These are phyloP conservation scores for Chionodraco myersi DNA, from an alignment of 2,113 vertebrate species.

Conservation along the genomic window DNA sequence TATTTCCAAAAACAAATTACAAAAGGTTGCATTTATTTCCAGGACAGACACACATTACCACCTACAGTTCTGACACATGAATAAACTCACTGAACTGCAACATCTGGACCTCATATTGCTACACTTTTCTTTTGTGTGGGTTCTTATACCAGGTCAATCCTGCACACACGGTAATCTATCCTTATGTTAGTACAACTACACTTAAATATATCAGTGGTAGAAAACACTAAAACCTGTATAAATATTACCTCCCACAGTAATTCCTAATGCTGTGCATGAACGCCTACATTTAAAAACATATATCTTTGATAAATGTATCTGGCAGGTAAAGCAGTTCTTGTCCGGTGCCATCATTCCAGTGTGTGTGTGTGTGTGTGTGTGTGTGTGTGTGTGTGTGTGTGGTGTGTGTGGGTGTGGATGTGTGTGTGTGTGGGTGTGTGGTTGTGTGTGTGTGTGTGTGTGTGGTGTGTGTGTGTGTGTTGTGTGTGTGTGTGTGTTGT, in stretches of 20 bases:
- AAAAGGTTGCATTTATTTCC: not conserved
- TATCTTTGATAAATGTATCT: slow-evolving; percentile 22
- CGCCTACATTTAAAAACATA: not conserved
- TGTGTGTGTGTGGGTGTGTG: no score
- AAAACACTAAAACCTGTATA: not conserved
- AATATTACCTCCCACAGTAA: not conserved
- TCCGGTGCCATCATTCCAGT: no score
- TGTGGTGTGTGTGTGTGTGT: no score
- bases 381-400: no score
- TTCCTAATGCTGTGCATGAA: slow-evolving; percentile 11
- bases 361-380: no score
- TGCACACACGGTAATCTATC: not conserved
- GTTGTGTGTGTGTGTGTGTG: no score
- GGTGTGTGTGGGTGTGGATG: no score
- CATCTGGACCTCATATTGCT: not conserved
- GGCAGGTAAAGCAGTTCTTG: not conserved
- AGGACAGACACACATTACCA: not conserved
- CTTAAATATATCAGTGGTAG: not conserved
- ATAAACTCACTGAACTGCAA: not conserved
- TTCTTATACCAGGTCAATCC: not conserved
- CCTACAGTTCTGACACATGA: not conserved
- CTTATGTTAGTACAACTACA: not conserved
- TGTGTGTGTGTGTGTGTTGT: no score
- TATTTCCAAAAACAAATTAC: not conserved
- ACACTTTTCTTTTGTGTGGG: not conserved